Base-by-base conservation (phyloP, 2,797 vertebrate genomes). In the Megalops cyprinoides region DNA sequence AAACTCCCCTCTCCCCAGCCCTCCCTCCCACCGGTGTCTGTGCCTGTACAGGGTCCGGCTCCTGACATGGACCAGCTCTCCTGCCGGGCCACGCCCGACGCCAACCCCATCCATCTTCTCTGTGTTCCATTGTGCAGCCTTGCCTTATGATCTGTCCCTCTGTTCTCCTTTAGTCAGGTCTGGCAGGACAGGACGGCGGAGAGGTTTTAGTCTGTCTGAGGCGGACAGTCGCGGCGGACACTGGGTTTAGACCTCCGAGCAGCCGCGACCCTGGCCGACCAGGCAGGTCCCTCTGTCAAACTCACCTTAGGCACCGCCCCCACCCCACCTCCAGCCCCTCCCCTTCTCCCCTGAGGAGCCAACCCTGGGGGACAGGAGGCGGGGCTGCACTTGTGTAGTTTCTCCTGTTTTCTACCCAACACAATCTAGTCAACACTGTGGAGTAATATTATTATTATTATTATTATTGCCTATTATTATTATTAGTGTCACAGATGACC, bases 141-240 rank as follows among this genome's bases (percentile, higher is more conserved):
- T 92, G 93, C 76, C 75, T 67, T 93, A 81, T 96, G 92, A 95
- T 90, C 87, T 96, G 87, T 96, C 87, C 25, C 92, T 96, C 92
- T 96, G 93, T 95, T 95, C 94, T 88, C 93, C 95, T 95, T 93
- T 94, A 96, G 95, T 96, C 89, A 96, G 94, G 92, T 94, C 91
- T 94, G 94, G 91, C 94, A 95, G 94, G 93, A 95, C 95, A 94
- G 94, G 93, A 94, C 94, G 94, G 90, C 94, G 94, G 90, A 93
- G 95, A 87, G 93, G 94, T 89, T 94, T 96, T 91, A 95, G 94
- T 94, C 94, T 96, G 89, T 96, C 95, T 88, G 95, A 96, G 91
- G 94, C 95, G 93, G 94, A 95, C 92, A 94, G 94, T 92, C 94
- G 94, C 82, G 95, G 95, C 62, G 95, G 95, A 94, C 95, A 95